Percentiles rank a stretch among this genome's conserved stretches.
Conservation (phyloP, 2,888 invertebrate species). For the Sphinx pinastri region DNA sequence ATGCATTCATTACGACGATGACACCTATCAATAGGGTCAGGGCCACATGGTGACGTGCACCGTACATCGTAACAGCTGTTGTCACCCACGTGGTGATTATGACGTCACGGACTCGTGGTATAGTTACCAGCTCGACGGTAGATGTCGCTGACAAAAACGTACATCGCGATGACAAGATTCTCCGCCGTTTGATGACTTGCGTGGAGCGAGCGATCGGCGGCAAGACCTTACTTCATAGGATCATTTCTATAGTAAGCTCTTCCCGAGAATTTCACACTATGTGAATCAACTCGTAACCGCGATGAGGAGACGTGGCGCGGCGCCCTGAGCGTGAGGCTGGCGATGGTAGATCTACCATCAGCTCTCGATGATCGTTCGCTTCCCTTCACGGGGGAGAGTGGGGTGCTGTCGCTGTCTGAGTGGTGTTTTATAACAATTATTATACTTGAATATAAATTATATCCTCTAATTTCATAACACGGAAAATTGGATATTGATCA, state of each 20-base stretch:
- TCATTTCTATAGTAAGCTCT: constrained; percentile 50
- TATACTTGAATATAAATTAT: too few species aligned
- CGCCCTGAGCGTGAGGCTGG: constrained; percentile 43
- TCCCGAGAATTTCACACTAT: constrained; percentile 42
- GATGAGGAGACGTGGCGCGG: constrained; percentile 44
- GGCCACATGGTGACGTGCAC: not conserved
- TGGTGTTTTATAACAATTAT: constrained; percentile 24
- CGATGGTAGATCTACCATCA: constrained; percentile 29
- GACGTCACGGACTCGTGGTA: not conserved
- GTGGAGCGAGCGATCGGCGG: not conserved
- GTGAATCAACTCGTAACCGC: constrained; percentile 37
- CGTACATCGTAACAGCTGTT: not conserved
- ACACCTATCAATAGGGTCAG: too few species aligned
- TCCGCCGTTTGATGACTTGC: constrained; percentile 6
- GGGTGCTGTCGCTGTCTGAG: constrained; percentile 47
- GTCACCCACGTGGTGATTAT: constrained; percentile 3
- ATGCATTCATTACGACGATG: not conserved
- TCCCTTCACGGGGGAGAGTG: constrained; percentile 36
- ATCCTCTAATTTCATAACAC: too few species aligned
- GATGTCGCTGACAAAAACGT: constrained; percentile 24
- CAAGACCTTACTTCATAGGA: constrained; percentile 50
- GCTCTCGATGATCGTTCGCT: constrained; percentile 48
- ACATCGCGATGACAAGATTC: constrained; percentile 31
- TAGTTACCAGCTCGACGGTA: not conserved
- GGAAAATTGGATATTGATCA: too few species aligned